These are phyloP conservation scores for Eupithecia vulgata DNA, from an alignment of 2,888 invertebrate species.

Conservation along the genomic window DNA sequence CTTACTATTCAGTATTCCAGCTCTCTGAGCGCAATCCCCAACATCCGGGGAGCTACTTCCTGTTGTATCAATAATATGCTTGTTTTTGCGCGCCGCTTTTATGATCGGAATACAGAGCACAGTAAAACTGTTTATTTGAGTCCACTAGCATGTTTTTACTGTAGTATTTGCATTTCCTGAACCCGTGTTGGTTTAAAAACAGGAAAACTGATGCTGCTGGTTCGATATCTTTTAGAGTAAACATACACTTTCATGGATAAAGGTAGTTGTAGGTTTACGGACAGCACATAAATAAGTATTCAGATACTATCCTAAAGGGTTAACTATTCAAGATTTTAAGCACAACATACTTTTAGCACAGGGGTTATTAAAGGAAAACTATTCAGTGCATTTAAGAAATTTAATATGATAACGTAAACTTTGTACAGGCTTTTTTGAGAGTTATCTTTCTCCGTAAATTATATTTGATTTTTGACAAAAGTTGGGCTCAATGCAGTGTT, in stretches of 20 bases:
- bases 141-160: slow-evolving; percentile 11
- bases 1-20: slow-evolving; percentile 13
- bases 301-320: no score
- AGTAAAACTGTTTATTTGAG: slow-evolving; percentile 20
- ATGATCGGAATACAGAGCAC: slow-evolving; percentile 6
- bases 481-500: no score
- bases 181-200: not conserved
- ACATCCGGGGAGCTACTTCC: slow-evolving; percentile 10
- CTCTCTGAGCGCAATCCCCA: slow-evolving; percentile 14
- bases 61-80: slow-evolving; percentile 16
- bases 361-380: no score
- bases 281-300: no score
- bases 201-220: not conserved
- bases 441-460: no score
- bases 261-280: not conserved
- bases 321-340: no score
- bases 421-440: no score
- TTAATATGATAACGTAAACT: no score
- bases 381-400: no score
- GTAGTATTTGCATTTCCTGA: not conserved
- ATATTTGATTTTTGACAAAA: no score
- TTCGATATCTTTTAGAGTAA: not conserved
- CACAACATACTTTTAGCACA: no score
- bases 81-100: slow-evolving; percentile 17
- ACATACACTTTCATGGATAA: not conserved